Evolutionary conservation across 2,888 invertebrate genomes (phyloP).

Genomic region (Dynastes hyllus): DNA sequence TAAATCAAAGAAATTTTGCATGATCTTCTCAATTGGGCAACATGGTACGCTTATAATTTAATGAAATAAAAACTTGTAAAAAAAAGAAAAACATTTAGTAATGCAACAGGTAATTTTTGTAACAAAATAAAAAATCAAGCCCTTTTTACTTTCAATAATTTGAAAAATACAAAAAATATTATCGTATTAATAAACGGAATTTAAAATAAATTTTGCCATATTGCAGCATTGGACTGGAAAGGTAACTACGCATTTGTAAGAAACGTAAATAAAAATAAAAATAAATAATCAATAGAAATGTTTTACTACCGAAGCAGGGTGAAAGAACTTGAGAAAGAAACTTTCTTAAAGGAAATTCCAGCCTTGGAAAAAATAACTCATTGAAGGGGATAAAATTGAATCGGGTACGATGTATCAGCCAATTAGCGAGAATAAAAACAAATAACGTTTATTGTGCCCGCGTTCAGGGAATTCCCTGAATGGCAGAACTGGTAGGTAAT

Average conservation of each 20-base stretch:
- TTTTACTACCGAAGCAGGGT: background rate
- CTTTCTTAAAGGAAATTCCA: conserved; percentile 5
- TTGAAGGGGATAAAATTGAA: background rate
- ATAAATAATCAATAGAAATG: background rate
- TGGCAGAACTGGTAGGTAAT: background rate
- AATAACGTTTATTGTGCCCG: background rate
- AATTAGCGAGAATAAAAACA: background rate
- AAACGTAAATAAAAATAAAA: background rate
- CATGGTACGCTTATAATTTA: no score
- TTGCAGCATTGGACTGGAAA: no score
- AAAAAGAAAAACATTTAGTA: no score
- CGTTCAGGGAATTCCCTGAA: background rate
- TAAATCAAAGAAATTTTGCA: no score
- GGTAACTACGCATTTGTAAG: background rate
- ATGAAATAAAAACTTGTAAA: no score
- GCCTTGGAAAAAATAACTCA: conserved; percentile 1
- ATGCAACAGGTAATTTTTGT: no score
- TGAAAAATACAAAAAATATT: no score
- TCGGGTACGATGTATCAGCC: background rate
- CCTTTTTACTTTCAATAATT: no score
- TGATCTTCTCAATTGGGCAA: no score
- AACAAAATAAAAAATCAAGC: no score
- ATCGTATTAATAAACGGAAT: no score
- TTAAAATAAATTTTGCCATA: no score
- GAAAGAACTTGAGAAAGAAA: conserved; percentile 21